Evolutionary conservation across 2,888 invertebrate species (phyloP), one percentile per base, ranked within the genome.

Genomic region (Myopa tessellatipennis): DNA sequence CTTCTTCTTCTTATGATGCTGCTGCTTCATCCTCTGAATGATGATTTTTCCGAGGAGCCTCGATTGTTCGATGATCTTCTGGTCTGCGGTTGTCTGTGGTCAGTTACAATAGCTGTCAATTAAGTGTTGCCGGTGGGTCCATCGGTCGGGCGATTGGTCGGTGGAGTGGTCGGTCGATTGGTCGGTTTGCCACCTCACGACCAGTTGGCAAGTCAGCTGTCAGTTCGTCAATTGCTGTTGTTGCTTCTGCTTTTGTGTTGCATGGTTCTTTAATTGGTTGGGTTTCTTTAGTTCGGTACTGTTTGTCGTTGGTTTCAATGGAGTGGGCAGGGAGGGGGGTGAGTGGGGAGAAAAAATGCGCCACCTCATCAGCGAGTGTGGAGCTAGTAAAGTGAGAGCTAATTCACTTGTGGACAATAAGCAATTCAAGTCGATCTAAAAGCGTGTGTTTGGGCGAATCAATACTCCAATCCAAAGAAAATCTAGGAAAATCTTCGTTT

Each of bases 301-400:
- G n/a, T n/a, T n/a, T 2, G 26, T 26, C 26, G 26, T 26, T 50
- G 10, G 10, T 55, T 55, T 55, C 55, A n/a, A 1, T 8, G 55
- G 14, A 55, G 10, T n/a, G 2, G 26, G 26, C 26, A 26, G 26
- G 26, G 10, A 26, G 26, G 26, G 26, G 8, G 10, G 4, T 55
- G 10, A 55, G 16, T 55, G 10, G 10, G 5, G 50, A 10, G 50
- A 50, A 50, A 58, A 52, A 55, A 70, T 55, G 52, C 14, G 70
- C 70, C 52, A 55, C 70, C 70, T 70, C 55, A 70, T 70, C 70
- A 70, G 70, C 70, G 36, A 52, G 52, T 70, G 55, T 36, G 70
- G 50, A 10, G 50, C 26, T 26, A 1, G 26, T 26, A 26, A 26
- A 26, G 26, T 26, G 26, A 26, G 26, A 26, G 26, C 26, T 26